Base-by-base conservation (phyloP, 2,113 vertebrate species). In the Brienomyrus brachyistius region DNA sequence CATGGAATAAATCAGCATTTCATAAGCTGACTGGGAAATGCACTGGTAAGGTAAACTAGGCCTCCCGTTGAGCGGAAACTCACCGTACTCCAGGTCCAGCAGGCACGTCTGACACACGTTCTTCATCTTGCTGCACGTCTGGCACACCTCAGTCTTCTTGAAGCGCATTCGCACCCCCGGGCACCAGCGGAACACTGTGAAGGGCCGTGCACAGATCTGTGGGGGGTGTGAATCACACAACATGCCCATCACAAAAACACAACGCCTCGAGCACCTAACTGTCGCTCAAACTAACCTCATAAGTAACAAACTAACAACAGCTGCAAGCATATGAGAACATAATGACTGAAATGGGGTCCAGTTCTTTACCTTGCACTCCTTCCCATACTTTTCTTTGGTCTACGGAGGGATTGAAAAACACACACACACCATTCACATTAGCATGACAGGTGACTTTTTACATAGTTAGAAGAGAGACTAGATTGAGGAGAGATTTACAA, bases 311-410 rank as follows among this genome's bases (percentile, higher is more conserved):
- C 40, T 35, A 62, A 9, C 3, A 62, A 9, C 8, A 27, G 17
- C 3, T 21, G 17, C 19, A 19, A 15, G 13, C 50, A 35, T 5
- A 31, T 31, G 10, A 70, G 83, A 50, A 27, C 7, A n/a, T 70
- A 59, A 45, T 88, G n/a, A 74, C 77, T 82, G 19, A 82, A 19
- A 45, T 5, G 45, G 40, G 31, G 40, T 23, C 15, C 77, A 43
- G 40, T 10, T 51, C 56, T 95, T 89, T 96, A 99, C 98, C 97
- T 99, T 99, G 95, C 98, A 99, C 95, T 99, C 98, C 94, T 99
- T 99, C 47, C 98, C 98, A 70, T 98, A 99, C 91, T 99, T 99
- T 93, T 99, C 98, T 96, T 99, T 99, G 94, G 98, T 99, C 98
- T 99, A 94, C 0, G n/a, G 15, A 19, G 35, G 31, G 35, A 43